A percentile compares a stretch with the other conserved stretches of the same genome.
Evolutionary conservation across 2,797 vertebrate genomes (phyloP).

Genomic region (Pseudochirops cupreus): DNA sequence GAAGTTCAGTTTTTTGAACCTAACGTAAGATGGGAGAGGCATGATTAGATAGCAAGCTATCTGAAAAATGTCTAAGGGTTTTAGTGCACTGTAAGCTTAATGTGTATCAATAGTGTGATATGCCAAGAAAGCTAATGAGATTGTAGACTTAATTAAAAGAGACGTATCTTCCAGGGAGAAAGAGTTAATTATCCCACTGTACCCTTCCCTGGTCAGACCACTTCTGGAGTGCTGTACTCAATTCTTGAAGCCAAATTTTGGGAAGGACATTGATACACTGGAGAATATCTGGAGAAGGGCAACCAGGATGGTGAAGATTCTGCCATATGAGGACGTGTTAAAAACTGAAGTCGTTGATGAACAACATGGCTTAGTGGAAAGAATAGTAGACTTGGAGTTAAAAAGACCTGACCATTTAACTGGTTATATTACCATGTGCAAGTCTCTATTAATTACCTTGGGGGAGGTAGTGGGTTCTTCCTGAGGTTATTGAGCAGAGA

Average conservation of each 20-base stretch:
- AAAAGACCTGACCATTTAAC: neutral
- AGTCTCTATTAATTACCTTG: neutral
- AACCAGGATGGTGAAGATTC: neutral
- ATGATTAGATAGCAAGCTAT: neutral
- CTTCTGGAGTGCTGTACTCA: neutral
- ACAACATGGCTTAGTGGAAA: neutral
- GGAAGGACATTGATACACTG: neutral
- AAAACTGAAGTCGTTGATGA: neutral
- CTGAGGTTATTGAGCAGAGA: neutral
- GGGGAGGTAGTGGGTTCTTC: neutral
- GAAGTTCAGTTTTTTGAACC: neutral
- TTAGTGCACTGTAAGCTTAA: neutral
- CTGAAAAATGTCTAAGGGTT: neutral
- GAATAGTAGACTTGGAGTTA: neutral
- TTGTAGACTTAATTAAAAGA: neutral
- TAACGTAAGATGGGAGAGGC: neutral
- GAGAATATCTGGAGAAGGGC: neutral
- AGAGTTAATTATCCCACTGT: neutral
- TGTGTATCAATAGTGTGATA: neutral
- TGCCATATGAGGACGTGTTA: neutral
- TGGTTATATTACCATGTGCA: neutral
- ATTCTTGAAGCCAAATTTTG: neutral
- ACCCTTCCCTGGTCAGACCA: neutral
- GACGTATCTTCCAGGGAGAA: neutral
- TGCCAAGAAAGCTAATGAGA: neutral